Base-by-base conservation (phyloP, 2,113 vertebrate genomes). In the Periophthalmodon schlosseri region DNA sequence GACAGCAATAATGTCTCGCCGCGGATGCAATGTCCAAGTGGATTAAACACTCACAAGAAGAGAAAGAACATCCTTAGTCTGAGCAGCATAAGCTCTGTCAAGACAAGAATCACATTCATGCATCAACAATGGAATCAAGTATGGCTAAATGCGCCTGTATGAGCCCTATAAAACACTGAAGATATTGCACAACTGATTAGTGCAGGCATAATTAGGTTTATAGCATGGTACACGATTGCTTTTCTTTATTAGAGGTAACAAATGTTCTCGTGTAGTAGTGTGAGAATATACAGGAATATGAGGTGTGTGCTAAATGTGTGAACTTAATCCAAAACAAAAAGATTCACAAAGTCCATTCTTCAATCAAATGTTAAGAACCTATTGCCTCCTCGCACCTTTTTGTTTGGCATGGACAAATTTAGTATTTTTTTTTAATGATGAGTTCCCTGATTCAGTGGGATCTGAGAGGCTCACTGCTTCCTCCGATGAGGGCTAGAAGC, bases 41-140 rank as follows among this genome's bases (percentile, higher is more conserved):
- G 89, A 87, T 90, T 90, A 92, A 91, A 90, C 88, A 91, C 89
- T 87, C 82, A 73, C 78, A 78, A 87, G 86, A 89, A 91, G 72
- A 70, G 90, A 73, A 77, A 83, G 79, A 80, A 78, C 83, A 85
- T 81, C 86, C 84, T 85, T 72, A 84, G 88, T 92, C 87, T 86
- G 78, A 85, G 82, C 80, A 88, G 90, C 86, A 91, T 92, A 89
- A 93, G 86, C 86, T 90, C 90, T 87, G 86, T 91, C 83, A 84
- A 93, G 87, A 93, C 90, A 92, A 92, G 85, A 82, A 91, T 92
- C 89, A 86, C 85, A 90, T 89, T 91, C 88, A 88, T 77, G 52
- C 74, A 82, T 76, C 86, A 87, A 92, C 91, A 93, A 92, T 88
- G 87, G 88, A 88, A 84, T 71, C 84, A 86, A 83, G 84, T 70